Evolutionary conservation across 2,888 invertebrate genomes (phyloP), one percentile per base, ranked within the genome.

Genomic region (Scaptomyza tumidula): DNA sequence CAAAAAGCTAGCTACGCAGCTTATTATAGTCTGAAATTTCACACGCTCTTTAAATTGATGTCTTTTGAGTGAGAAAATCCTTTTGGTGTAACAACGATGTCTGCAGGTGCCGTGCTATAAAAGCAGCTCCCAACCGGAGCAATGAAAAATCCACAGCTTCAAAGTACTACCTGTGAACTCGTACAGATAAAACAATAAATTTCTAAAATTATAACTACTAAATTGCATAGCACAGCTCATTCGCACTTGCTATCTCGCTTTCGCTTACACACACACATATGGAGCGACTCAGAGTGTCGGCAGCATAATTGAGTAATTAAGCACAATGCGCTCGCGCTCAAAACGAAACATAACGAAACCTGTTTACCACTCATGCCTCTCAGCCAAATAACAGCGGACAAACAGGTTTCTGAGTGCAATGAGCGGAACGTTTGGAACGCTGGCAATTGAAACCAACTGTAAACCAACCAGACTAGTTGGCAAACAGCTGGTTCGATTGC

Each of bases 301-400:
- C 72, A 71, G 71, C 80, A 83, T 84, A 84, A 84, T 84, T 84
- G 83, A 84, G 83, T 84, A 84, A 84, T 84, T 84, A 84, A 80
- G 57, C 71, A 61, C 68, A 77, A 65, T 68, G 71, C 75, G 67
- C 78, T 80, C 78, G 73, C 56, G 46, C 71, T 74, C 71, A 62
- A 71, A 65, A 35, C 52, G 50, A 44, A 63, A 62, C 43, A 52
- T 41, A 72, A 81, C 64, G 78, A 80, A 82, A 82, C 82, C 82
- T 71, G 82, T 84, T 82, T 65, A 6, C 71, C 71, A 65, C 62
- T 76, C 78, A 27, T 19, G 33, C 3, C 14, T 7, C 43, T 56
- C 60, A 31, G 27, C 7, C 37, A 37, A n/a, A 37, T n/a, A 16
- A 35, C 27, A 16, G 44, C 29, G 44, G 35, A 24, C 60, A 78